A percentile compares a stretch with the other conserved stretches of the same genome.
These are phyloP conservation scores for Valencia hispanica DNA, from an alignment of 2,797 vertebrate species.

Conservation along the genomic window DNA sequence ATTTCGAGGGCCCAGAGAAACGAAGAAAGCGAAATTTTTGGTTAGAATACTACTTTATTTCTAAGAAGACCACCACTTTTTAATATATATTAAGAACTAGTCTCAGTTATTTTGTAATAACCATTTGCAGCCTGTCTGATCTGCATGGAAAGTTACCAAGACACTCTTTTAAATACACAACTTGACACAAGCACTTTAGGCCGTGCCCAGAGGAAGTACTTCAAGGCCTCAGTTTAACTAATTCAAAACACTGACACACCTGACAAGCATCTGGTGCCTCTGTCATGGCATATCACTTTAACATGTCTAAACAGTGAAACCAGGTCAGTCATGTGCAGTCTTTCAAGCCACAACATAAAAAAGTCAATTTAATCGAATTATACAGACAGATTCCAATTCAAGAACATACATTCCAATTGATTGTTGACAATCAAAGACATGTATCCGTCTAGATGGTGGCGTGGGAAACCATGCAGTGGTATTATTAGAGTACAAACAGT, in stretches of 20 bases:
- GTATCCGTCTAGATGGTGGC: conserved; percentile 4
- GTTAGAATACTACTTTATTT: neutral
- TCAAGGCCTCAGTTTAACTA: neutral
- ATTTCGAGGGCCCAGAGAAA: neutral
- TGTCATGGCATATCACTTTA: neutral
- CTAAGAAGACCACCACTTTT: neutral
- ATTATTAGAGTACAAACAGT: conserved; percentile 40
- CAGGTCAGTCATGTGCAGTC: neutral
- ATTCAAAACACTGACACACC: neutral
- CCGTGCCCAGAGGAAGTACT: neutral
- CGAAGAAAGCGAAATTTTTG: neutral
- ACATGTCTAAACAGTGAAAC: neutral
- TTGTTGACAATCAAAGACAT: neutral
- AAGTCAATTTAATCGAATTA: neutral
- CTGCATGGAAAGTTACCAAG: conserved; percentile 1
- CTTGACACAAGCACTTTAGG: conserved; percentile 9
- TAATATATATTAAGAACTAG: neutral
- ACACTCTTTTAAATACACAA: neutral
- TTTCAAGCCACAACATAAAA: neutral
- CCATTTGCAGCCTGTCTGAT: neutral
- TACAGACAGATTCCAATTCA: neutral
- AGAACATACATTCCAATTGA: neutral
- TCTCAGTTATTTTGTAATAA: neutral
- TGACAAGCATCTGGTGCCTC: neutral
- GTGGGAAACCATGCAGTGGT: conserved; percentile 21